These are phyloP conservation scores for Pachycephus smyrnensis DNA, from an alignment of 2,888 invertebrate species.

Conservation along the genomic window DNA sequence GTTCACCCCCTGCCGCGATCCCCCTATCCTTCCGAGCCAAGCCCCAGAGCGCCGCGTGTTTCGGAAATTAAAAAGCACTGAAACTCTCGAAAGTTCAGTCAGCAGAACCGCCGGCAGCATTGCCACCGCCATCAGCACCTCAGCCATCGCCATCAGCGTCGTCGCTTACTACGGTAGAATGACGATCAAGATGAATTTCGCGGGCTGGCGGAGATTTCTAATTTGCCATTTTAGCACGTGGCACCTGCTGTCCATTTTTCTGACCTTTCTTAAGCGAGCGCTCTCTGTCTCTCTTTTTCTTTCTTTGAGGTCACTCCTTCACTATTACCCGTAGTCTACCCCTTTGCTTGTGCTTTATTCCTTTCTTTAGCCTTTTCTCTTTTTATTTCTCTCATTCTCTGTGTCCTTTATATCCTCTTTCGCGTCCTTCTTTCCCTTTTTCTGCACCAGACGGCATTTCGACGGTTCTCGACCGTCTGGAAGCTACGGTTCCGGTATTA, in stretches of 20 bases:
- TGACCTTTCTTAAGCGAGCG: neutral
- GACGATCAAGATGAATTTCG: neutral
- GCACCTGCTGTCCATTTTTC: neutral
- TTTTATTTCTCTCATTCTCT: constrained; percentile 11
- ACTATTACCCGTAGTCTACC: neutral
- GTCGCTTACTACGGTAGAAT: neutral
- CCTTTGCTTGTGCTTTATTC: constrained; percentile 19
- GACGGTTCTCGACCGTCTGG: neutral
- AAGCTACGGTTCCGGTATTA: neutral
- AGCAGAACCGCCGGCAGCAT: neutral
- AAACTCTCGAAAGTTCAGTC: constrained; percentile 7
- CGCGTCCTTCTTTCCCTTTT: constrained; percentile 12
- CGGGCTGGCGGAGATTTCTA: neutral
- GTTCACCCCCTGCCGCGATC: neutral
- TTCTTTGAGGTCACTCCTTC: neutral
- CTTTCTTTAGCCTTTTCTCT: constrained; percentile 14
- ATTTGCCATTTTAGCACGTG: constrained; percentile 1
- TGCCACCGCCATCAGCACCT: neutral
- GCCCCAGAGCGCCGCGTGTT: constrained; percentile 5
- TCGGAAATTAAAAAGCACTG: constrained; percentile 10
- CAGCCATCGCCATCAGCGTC: neutral
- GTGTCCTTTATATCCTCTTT: constrained; percentile 16
- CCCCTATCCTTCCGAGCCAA: neutral
- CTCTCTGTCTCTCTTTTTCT: neutral
- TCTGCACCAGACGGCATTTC: neutral